A percentile compares a stretch with the other conserved stretches of the same genome.
Conservation (phyloP, 2,888 invertebrate species). For the Aporophyla nigra region DNA sequence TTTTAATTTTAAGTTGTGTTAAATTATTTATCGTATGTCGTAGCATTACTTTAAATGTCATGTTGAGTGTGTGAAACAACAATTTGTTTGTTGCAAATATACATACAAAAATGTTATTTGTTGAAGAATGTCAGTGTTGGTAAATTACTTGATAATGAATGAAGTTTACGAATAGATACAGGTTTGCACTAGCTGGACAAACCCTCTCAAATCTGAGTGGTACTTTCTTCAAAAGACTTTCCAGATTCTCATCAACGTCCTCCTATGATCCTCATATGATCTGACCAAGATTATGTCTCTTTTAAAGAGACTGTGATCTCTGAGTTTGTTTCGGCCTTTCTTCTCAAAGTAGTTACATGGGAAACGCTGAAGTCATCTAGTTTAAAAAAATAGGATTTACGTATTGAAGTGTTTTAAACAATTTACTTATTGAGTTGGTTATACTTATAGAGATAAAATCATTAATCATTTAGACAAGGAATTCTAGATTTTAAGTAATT, state of each 20-base stretch:
- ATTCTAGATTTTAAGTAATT: not conserved
- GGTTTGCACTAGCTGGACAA: not conserved
- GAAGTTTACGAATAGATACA: not conserved
- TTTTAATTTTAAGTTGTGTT: constrained; percentile 29
- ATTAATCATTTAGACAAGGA: not conserved
- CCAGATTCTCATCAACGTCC: not conserved
- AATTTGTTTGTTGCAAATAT: not conserved
- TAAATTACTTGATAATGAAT: not conserved
- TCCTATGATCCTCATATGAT: not conserved
- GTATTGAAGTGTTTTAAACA: too few relatives aligned
- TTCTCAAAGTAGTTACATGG: not conserved
- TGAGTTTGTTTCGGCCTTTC: not conserved
- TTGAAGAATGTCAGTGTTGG: not conserved
- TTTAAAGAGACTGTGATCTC: not conserved
- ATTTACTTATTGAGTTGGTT: too few relatives aligned
- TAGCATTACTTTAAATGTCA: constrained; percentile 14
- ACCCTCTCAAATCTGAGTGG: too few relatives aligned
- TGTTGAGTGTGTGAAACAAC: not conserved
- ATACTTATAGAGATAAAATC: not conserved
- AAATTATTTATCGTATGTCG: not conserved
- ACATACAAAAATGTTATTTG: not conserved
- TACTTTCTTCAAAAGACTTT: not conserved
- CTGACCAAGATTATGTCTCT: not conserved
- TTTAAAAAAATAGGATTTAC: not conserved
- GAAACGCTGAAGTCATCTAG: not conserved